Percentiles rank a stretch among this genome's conserved stretches.
phyloP scores from a whole-genome alignment of 1,140 invertebrate genomes.

The Linepithema humile region DNA sequence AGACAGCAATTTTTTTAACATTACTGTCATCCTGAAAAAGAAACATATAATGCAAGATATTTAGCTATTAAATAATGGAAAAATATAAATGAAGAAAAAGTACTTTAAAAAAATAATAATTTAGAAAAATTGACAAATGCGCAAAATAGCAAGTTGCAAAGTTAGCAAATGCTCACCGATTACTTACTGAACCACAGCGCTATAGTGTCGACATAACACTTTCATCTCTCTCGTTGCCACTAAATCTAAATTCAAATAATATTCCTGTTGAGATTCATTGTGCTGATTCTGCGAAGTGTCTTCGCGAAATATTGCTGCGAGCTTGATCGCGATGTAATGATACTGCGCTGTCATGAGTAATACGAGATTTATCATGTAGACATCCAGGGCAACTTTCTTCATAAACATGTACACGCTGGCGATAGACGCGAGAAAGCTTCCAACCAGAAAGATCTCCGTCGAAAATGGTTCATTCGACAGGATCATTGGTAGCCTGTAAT shows the following conservation, averaged over 20 bases:
- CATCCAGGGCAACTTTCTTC: slow-evolving; percentile 22
- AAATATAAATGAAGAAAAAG: background rate
- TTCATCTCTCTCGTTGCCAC: background rate
- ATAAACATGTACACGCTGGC: slow-evolving; percentile 28
- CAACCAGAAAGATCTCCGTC: slow-evolving; percentile 1
- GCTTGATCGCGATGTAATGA: background rate
- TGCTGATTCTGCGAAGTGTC: background rate
- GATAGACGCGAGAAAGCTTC: background rate
- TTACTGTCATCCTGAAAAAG: slow-evolving; percentile 52
- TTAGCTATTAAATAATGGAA: background rate
- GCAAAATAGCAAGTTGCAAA: background rate
- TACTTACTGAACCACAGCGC: slow-evolving; percentile 21
- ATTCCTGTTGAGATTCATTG: background rate
- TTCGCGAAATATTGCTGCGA: slow-evolving; percentile 4
- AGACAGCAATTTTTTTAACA: slow-evolving; percentile 57
- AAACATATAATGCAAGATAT: background rate
- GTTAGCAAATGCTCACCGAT: background rate
- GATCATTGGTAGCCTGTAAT: slow-evolving; percentile 13
- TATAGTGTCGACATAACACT: slow-evolving; percentile 9
- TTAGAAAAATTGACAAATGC: background rate
- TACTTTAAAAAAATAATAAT: background rate
- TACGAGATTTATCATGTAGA: slow-evolving; percentile 22
- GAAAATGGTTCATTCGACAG: slow-evolving; percentile 18
- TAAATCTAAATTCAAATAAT: background rate
- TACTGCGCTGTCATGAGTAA: slow-evolving; percentile 27